These are phyloP conservation scores for Eupithecia centaureata DNA, from an alignment of 2,888 invertebrate genomes.

Conservation along the genomic window DNA sequence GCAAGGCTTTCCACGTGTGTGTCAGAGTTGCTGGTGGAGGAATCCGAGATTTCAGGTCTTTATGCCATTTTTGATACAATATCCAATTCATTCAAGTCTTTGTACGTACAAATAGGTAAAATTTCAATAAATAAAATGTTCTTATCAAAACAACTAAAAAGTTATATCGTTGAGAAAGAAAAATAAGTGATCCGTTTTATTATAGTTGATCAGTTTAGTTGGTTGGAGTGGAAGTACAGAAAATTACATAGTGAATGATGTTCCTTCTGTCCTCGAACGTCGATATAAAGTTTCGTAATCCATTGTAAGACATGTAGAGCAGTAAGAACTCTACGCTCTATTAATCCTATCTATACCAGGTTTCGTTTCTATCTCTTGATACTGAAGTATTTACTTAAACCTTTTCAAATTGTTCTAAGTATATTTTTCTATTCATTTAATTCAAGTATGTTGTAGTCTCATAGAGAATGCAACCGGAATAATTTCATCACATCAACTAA, in stretches of 20 bases:
- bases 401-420: background rate
- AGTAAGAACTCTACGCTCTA: background rate
- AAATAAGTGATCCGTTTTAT: no score
- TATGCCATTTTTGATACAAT: no score
- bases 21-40: conserved; percentile 92
- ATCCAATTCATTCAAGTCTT: background rate
- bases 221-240: no score
- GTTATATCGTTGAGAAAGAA: no score
- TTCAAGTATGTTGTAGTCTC: background rate
- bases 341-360: background rate
- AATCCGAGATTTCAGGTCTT: conserved; percentile 88
- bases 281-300: background rate
- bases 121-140: no score
- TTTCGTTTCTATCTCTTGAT: background rate
- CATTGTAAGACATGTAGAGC: background rate
- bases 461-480: background rate
- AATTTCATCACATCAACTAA: background rate
- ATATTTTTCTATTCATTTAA: background rate
- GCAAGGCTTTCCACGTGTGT: conserved; percentile 95
- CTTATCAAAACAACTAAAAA: no score
- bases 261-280: background rate
- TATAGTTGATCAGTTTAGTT: no score
- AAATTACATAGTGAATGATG: background rate
- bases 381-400: background rate
- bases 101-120: no score